Evolutionary conservation across 2,113 vertebrate genomes (phyloP), one percentile per base, ranked within the genome.

Genomic region (Columba janthina): DNA sequence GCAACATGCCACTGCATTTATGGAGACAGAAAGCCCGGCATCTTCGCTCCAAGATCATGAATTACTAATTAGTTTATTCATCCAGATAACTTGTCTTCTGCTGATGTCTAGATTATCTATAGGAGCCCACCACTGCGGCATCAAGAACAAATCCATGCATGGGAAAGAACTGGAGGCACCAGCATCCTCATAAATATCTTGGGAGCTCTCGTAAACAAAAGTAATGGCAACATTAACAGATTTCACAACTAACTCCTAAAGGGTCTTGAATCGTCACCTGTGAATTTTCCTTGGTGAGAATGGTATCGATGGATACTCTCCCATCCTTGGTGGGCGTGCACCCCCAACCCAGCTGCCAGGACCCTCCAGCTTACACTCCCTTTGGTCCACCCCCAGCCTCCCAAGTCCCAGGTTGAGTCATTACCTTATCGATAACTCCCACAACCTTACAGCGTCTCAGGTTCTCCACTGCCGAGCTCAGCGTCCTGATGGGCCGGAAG

Each of bases 391-490:
- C 12, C 28, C 40, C 70, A 81, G 56, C 42, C 46, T 9, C 9
- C 9, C 14, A 29, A 38, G 14, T 18, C 57, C 42, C 66, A 69
- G 9, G 21, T 22, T 0, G 0, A 74, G 58, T 11, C 71, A 38
- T 97, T 97, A 99, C 99, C 99, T 99, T 99, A 95, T 99, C 99
- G 8, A 99, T 98, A 94, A 99, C 98, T 65, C 98, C 98, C 28
- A 99, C 97, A 57, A 99, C 99, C 86, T 98, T 99, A 91, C 98
- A 99, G 90, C 97, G 98, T 79, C 98, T 98, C 92, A 99, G 98
- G 94, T 99, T 99, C 96, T 99, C 99, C 96, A 99, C 98, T 3
- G 99, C 98, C 0, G 99, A 99, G 93, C 99, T 99, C 94, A 99
- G 97, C 0, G 98, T 99, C 98, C 99, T 98, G 95, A 99, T 99